phyloP scores from a whole-genome alignment of 2,113 vertebrate genomes.

The Suncus etruscus region DNA sequence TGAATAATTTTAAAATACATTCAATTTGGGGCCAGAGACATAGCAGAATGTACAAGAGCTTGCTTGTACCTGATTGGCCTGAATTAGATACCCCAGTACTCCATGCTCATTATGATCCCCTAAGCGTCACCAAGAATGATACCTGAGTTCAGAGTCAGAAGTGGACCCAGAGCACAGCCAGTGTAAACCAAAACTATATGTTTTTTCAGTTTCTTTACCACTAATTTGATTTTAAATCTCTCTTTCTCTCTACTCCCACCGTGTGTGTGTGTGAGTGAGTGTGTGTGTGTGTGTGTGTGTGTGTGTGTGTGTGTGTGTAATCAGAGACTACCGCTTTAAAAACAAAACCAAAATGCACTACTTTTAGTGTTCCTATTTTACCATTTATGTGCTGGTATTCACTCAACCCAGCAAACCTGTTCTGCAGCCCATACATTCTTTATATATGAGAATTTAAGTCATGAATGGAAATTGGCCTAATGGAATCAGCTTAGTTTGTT shows the following conservation, averaged over 20 bases:
- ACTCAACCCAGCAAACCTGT: background rate
- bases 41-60: no score
- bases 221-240: conserved; percentile 2
- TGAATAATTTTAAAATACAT: background rate
- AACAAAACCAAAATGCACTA: conserved; percentile 42
- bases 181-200: no score
- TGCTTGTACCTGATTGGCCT: no score
- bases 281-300: no score
- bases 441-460: background rate
- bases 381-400: background rate
- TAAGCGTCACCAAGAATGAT: no score
- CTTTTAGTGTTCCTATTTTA: conserved; percentile 14
- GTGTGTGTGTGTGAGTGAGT: no score
- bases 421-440: background rate
- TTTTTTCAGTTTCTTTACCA: background rate
- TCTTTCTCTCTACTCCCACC: background rate
- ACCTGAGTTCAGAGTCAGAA: no score
- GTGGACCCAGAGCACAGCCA: no score
- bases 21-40: no score
- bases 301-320: no score
- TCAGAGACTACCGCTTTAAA: background rate
- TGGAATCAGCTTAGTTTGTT: background rate
- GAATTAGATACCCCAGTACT: no score
- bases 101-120: no score
- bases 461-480: background rate